Conservation (phyloP, 2,113 vertebrate species). For the Turnix velox region DNA sequence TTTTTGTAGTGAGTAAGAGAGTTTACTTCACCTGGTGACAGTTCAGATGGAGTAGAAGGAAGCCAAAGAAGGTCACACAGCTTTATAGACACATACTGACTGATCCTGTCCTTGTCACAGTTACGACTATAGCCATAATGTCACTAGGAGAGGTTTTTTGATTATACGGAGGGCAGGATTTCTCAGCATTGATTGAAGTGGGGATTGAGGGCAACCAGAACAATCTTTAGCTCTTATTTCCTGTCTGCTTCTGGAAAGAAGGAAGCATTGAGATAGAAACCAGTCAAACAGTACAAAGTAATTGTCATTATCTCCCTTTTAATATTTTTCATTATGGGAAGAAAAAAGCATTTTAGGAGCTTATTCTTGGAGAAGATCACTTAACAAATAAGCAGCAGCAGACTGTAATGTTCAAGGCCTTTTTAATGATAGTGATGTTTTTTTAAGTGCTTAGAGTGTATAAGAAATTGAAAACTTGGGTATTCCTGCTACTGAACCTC, state of each 20-base stretch:
- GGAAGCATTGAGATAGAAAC: not conserved
- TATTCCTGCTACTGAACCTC: not conserved
- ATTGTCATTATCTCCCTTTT: not conserved
- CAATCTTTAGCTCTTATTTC: not conserved
- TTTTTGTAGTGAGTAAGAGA: conserved; percentile 36
- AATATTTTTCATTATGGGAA: not conserved
- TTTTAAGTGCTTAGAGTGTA: not conserved
- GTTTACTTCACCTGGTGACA: conserved; percentile 31
- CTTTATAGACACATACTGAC: not conserved
- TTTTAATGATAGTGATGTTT: not conserved
- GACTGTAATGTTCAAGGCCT: not conserved
- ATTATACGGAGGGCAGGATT: not conserved
- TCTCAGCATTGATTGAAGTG: not conserved
- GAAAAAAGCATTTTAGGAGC: not conserved
- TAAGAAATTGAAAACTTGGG: not conserved
- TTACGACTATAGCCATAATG: not conserved
- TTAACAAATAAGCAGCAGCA: not conserved
- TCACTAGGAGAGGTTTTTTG: not conserved
- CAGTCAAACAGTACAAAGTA: not conserved
- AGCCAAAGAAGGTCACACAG: not conserved
- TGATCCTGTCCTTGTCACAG: not conserved
- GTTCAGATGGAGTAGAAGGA: not conserved
- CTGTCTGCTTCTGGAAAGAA: not conserved
- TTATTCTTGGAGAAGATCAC: not conserved
- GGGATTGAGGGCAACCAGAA: not conserved